Base-by-base conservation (phyloP, 2,113 vertebrate genomes). In the Rhagologus leucostigma region DNA sequence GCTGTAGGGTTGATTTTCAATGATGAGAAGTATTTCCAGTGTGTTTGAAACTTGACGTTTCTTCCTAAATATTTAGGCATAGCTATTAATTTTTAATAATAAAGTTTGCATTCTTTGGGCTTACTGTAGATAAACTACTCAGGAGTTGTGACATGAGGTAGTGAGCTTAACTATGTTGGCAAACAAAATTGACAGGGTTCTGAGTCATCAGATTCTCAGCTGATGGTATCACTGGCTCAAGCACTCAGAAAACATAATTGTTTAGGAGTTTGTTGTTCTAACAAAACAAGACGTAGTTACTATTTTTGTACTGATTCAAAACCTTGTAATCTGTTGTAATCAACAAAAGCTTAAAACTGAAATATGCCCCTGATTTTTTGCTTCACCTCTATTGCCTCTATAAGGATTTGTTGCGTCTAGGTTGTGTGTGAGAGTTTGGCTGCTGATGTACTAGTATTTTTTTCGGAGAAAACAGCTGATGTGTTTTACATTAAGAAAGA, bases 181-280 rank as follows among this genome's bases (percentile, higher is more conserved):
- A 87, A 87, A 89, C 70, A 87, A 87, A 95, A 91, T 30, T 73
- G 81, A 24, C 81, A 57, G 44, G 35, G 35, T 82, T 85, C 46
- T 79, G 89, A 96, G 53, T 96, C 90, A 73, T 91, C 89, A 42
- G n/a, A 94, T 95, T 95, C 81, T 91, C 89, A 80, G 50, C 74
- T 96, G 91, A 93, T 95, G 75, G 49, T 55, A 65, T 96, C 94
- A 91, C 62, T 53, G 64, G 41, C 69, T 89, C 87, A 82, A 39
- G 32, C 49, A 59, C n/a, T 89, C 3, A 1, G 74, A 83, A 93
- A 84, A 53, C 33, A 5, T 69, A 59, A 71, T 52, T 96, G 74
- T 94, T 95, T 94, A 94, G 70, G 32, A 87, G 53, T 87, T 79
- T 91, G 64, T 80, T 74, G 29, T 79, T 93, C 63, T 89, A 79